Conservation (phyloP, 2,888 invertebrate species). For the Xylophagus ater region DNA sequence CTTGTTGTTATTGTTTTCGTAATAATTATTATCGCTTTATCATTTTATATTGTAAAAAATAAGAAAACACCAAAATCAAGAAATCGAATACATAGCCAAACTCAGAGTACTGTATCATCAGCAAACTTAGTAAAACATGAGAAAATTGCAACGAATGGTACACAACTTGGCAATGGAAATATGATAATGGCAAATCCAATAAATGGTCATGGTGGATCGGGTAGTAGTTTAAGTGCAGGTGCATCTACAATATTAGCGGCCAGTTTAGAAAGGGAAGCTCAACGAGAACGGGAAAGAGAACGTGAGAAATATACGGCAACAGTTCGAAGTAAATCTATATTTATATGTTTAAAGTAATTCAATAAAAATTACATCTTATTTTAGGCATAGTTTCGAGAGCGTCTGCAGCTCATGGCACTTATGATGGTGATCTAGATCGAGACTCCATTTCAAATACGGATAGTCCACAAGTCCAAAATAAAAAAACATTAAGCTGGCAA, state of each 20-base stretch:
- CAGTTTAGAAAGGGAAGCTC: slow-evolving; percentile 37
- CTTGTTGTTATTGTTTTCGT: slow-evolving; percentile 61
- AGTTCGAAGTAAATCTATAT: slow-evolving; percentile 43
- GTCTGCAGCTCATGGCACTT: slow-evolving; percentile 33
- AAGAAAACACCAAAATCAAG: slow-evolving; percentile 30
- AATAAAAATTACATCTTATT: slow-evolving; percentile 6
- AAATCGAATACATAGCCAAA: slow-evolving; percentile 36
- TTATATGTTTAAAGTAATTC: neutral
- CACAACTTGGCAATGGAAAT: slow-evolving; percentile 23
- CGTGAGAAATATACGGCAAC: slow-evolving; percentile 43
- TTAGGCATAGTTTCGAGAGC: slow-evolving; percentile 43
- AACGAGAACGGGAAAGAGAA: slow-evolving; percentile 36
- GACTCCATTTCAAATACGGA: slow-evolving; percentile 32
- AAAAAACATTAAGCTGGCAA: slow-evolving; percentile 48
- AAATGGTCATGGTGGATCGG: slow-evolving; percentile 38
- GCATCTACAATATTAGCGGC: slow-evolving; percentile 51
- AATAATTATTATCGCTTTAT: slow-evolving; percentile 61
- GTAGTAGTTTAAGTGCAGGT: slow-evolving; percentile 46
- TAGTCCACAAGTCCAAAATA: slow-evolving; percentile 47
- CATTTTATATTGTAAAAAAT: slow-evolving; percentile 67
- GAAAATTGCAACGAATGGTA: slow-evolving; percentile 27
- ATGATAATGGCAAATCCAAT: slow-evolving; percentile 34
- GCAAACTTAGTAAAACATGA: slow-evolving; percentile 36
- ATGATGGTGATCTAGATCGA: slow-evolving; percentile 38
- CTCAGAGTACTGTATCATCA: slow-evolving; percentile 35